Percentiles rank a stretch among this genome's conserved stretches.
Conservation (phyloP, 2,113 vertebrate species). For the Laticauda laticaudata region DNA sequence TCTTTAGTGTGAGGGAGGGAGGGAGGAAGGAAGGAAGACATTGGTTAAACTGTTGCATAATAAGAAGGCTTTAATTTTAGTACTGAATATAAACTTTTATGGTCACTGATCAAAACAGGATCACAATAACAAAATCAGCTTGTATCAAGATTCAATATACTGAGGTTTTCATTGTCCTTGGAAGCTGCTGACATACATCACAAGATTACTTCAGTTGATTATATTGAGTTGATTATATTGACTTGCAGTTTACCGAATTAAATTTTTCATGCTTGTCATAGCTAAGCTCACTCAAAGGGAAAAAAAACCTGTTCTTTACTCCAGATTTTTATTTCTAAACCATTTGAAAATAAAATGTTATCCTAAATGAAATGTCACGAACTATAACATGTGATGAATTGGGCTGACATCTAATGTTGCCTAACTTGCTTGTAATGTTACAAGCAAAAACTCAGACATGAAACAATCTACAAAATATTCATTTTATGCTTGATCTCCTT, state of each 20-base stretch:
- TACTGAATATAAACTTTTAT: not conserved
- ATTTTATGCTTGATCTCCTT: constrained; percentile 10
- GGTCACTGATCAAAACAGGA: not conserved
- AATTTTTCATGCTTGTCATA: constrained; percentile 9
- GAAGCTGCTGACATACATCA: not conserved
- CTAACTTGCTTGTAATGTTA: constrained; percentile 23
- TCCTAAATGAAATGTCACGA: constrained; percentile 46
- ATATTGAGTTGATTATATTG: not conserved
- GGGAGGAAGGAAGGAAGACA: not conserved
- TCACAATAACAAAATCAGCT: not conserved
- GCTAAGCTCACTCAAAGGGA: constrained; percentile 11
- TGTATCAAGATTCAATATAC: not conserved
- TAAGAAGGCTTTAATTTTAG: not conserved
- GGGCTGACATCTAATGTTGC: constrained; percentile 30
- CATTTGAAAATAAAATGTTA: constrained; percentile 46
- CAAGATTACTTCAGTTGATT: not conserved
- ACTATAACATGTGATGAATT: constrained; percentile 43
- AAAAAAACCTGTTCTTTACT: constrained; percentile 32
- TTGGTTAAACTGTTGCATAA: not conserved
- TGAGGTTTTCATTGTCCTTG: not conserved
- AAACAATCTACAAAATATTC: not conserved
- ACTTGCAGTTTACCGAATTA: not conserved
- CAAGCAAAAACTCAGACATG: constrained; percentile 22
- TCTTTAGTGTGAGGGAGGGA: not conserved
- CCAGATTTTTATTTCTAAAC: constrained; percentile 56